Percentiles rank a stretch among this genome's conserved stretches.
Conservation (phyloP, 2,113 vertebrate species). For the Empidonax traillii region DNA sequence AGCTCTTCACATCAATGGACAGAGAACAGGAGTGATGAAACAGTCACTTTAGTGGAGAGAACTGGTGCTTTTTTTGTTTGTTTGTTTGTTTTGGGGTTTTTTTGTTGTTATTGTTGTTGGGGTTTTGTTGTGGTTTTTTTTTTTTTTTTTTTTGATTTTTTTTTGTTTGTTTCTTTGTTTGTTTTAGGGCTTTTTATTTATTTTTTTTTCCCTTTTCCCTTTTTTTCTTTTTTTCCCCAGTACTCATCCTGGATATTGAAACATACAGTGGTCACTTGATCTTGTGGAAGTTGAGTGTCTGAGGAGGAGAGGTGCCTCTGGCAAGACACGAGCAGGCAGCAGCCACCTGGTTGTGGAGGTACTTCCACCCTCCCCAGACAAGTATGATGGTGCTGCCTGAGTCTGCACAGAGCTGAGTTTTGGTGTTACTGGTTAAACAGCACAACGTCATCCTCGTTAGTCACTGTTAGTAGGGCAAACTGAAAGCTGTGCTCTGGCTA, state of each 20-base stretch:
- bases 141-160: too few relatives aligned
- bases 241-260: neutral
- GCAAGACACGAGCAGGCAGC: neutral
- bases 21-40: neutral
- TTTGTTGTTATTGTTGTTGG: too few relatives aligned
- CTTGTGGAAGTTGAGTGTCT: neutral
- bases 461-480: neutral
- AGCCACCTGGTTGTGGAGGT: neutral
- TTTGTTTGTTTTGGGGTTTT: too few relatives aligned
- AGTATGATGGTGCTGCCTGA: neutral
- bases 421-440: neutral
- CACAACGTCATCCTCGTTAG: neutral
- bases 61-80: neutral
- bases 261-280: neutral
- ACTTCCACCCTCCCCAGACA: neutral
- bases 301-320: neutral
- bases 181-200: too few relatives aligned
- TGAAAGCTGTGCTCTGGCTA: neutral
- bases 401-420: neutral
- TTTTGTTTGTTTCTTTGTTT: too few relatives aligned
- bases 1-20: neutral
- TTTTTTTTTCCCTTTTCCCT: rapidly evolving
- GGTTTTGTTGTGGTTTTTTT: too few relatives aligned
- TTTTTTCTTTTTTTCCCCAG: rapidly evolving
- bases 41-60: neutral